Conservation (phyloP, 2,888 invertebrate species). For the Drosophila nigricruria region DNA sequence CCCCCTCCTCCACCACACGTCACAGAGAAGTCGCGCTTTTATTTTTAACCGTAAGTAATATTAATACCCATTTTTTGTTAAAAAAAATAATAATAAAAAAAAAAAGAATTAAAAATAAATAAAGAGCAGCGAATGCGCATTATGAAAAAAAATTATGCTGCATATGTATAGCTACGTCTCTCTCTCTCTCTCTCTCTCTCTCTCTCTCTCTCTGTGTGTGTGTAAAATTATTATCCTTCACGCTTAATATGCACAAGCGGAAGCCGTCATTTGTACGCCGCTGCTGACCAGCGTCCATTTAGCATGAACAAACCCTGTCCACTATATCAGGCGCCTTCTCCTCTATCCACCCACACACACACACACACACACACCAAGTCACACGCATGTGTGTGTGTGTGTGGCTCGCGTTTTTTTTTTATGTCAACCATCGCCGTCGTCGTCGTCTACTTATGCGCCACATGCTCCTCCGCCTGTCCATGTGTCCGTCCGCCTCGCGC, state of each 20-base stretch:
- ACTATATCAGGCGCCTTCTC: not conserved
- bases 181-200: not conserved
- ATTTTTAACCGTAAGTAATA: constrained; percentile 80
- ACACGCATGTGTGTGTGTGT: constrained; percentile 22
- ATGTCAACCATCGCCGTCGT: constrained; percentile 58
- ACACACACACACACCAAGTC: constrained; percentile 12
- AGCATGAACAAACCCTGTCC: constrained; percentile 48
- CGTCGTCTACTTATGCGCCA: constrained; percentile 71
- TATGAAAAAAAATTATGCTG: constrained; percentile 53
- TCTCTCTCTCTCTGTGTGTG: constrained; percentile 42
- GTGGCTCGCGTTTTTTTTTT: constrained; percentile 39
- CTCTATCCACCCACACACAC: not conserved
- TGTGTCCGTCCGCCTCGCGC: constrained; percentile 42
- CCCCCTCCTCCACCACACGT: constrained; percentile 25
- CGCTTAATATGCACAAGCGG: constrained; percentile 81
- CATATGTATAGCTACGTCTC: constrained; percentile 10
- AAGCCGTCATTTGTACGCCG: constrained; percentile 81
- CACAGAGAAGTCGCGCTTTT: constrained; percentile 68
- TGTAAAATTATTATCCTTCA: constrained; percentile 79
- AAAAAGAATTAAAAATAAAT: constrained; percentile 11
- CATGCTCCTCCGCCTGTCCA: constrained; percentile 48
- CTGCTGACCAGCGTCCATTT: constrained; percentile 75
- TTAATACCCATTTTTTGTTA: constrained; percentile 74
- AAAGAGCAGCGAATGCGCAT: constrained; percentile 35
- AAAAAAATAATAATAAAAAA: constrained; percentile 20